Evolutionary conservation across 2,797 vertebrate genomes (phyloP).

Genomic region (Acrossocheilus wenchowensis): DNA sequence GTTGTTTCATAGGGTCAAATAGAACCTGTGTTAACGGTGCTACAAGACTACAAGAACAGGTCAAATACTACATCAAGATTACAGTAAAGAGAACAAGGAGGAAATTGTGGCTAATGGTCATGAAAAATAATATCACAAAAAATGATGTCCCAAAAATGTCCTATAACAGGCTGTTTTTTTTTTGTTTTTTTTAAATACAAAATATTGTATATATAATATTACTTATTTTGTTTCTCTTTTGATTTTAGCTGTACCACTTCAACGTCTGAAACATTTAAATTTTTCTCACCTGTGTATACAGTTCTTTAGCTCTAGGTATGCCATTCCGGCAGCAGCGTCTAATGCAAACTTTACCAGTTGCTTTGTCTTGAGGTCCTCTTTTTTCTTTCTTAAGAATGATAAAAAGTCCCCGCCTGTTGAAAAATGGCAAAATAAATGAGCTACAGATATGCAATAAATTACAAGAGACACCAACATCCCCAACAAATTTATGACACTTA

Average conservation of each 20-base stretch:
- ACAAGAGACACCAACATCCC: slow-evolving; percentile 22
- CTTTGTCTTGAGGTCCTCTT: slow-evolving; percentile 93
- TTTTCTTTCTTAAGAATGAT: slow-evolving; percentile 94
- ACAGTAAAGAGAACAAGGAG: background rate
- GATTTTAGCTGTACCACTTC: background rate
- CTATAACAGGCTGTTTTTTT: background rate
- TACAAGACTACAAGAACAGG: too few species aligned
- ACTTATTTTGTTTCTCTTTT: background rate
- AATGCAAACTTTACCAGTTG: slow-evolving; percentile 92
- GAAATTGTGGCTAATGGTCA: background rate
- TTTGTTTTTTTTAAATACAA: background rate
- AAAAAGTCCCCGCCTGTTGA: slow-evolving; percentile 93
- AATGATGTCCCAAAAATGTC: background rate
- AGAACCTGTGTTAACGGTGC: background rate
- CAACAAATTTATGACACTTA: slow-evolving; percentile 3
- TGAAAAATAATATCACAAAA: background rate
- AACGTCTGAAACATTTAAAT: background rate
- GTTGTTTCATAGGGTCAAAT: background rate
- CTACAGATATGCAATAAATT: slow-evolving; percentile 10
- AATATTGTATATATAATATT: background rate
- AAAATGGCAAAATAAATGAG: background rate
- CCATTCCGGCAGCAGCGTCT: slow-evolving; percentile 93
- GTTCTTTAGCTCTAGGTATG: slow-evolving; percentile 94
- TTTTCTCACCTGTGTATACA: slow-evolving; percentile 93
- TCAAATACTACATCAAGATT: background rate